These are phyloP conservation scores for Apteryx mantelli DNA, from an alignment of 2,113 vertebrate genomes.

Conservation along the genomic window DNA sequence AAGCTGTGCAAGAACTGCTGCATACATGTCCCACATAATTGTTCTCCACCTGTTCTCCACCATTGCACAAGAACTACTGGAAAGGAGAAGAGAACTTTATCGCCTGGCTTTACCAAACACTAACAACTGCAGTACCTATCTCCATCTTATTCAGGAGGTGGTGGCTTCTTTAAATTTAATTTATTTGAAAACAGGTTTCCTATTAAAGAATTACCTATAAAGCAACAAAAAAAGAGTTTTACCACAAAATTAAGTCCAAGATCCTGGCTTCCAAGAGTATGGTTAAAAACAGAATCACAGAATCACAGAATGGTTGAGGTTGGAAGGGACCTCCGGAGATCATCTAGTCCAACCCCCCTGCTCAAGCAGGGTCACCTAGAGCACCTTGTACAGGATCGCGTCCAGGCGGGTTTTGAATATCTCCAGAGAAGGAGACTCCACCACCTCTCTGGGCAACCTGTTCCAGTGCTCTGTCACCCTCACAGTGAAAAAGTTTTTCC, in stretches of 20 bases:
- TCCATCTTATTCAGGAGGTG: background rate
- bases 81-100: background rate
- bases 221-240: background rate
- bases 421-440: no score
- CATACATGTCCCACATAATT: background rate
- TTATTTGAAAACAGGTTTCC: background rate
- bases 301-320: no score
- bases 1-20: background rate
- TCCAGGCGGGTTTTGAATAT: no score
- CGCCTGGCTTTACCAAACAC: background rate
- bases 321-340: no score
- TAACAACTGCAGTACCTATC: background rate
- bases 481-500: no score
- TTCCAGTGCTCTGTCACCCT: no score
- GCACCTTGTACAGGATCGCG: no score
- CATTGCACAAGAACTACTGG: background rate
- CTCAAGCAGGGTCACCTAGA: no score
- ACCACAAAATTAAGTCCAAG: background rate
- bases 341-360: no score
- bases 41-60: background rate
- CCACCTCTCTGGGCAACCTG: no score
- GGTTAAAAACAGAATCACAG: background rate
- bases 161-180: background rate
- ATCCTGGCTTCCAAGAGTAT: background rate
- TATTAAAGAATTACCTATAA: background rate